phyloP scores from a whole-genome alignment of 1,140 invertebrate species.

The Drosophila burlai region DNA sequence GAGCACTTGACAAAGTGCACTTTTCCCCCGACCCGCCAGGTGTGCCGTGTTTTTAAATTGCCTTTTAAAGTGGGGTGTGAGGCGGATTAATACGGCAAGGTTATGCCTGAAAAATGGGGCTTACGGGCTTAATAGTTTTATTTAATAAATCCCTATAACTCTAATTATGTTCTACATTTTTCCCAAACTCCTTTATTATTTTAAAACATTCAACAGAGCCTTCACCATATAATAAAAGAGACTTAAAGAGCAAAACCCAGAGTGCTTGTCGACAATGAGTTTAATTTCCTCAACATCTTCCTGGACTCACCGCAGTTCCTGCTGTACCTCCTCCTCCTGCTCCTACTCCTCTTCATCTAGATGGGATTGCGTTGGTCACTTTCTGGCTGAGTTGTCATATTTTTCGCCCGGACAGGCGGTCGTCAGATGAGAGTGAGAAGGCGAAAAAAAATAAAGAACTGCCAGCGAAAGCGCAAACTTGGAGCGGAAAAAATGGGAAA shows the following conservation, averaged over 20 bases:
- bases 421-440: conserved; percentile 39
- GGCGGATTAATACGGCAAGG: background rate
- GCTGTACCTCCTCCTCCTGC: conserved; percentile 13
- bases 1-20: conserved; percentile 36
- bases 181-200: no score
- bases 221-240: background rate
- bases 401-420: conserved; percentile 30
- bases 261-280: conserved; percentile 59
- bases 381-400: conserved; percentile 50
- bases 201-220: background rate
- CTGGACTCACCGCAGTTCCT: conserved; percentile 55
- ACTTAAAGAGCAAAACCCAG: conserved; percentile 10
- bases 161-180: no score
- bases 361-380: conserved; percentile 38
- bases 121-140: background rate
- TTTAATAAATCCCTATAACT: background rate
- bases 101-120: background rate
- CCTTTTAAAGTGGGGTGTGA: background rate
- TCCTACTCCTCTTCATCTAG: conserved; percentile 14
- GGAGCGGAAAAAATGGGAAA: conserved; percentile 35
- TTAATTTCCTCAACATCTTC: conserved; percentile 77
- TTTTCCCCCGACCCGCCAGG: conserved; percentile 9
- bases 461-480: conserved; percentile 19
- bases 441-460: conserved; percentile 20
- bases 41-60: conserved; percentile 33